These are phyloP conservation scores for Peromyscus polionotus DNA, from an alignment of 2,113 vertebrate species.

Conservation along the genomic window DNA sequence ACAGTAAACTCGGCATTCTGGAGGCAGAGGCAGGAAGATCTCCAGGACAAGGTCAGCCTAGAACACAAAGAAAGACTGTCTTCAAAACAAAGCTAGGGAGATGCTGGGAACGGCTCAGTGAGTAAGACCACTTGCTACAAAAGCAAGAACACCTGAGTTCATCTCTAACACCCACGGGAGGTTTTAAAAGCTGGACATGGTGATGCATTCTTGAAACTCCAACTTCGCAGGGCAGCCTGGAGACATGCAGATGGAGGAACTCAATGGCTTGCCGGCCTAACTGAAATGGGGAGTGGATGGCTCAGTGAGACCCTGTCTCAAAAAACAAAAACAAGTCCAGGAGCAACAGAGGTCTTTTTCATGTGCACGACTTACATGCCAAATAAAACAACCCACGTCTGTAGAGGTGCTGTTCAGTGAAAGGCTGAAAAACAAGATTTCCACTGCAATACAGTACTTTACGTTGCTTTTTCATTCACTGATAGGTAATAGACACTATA, in stretches of 20 bases:
- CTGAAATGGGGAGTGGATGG: background rate
- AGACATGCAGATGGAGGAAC: background rate
- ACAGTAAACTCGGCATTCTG: background rate
- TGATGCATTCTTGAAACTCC: background rate
- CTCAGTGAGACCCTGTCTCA: background rate
- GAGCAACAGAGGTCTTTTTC: background rate
- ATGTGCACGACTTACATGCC: background rate
- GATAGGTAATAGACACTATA: background rate
- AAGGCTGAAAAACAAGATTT: background rate
- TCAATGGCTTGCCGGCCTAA: background rate
- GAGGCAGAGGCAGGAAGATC: background rate
- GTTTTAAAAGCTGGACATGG: background rate
- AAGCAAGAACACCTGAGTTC: background rate
- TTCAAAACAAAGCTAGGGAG: background rate
- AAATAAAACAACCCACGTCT: background rate
- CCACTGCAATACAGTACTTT: constrained; percentile 29
- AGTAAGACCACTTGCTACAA: background rate
- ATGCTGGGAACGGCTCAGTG: background rate
- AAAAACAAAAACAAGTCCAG: background rate
- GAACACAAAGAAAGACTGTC: background rate
- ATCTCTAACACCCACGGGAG: background rate
- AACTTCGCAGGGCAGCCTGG: background rate
- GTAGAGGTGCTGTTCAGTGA: background rate
- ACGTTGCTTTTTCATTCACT: background rate
- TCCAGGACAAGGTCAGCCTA: background rate